phyloP scores from a whole-genome alignment of 2,797 vertebrate species.

The Gobio occitaniae region DNA sequence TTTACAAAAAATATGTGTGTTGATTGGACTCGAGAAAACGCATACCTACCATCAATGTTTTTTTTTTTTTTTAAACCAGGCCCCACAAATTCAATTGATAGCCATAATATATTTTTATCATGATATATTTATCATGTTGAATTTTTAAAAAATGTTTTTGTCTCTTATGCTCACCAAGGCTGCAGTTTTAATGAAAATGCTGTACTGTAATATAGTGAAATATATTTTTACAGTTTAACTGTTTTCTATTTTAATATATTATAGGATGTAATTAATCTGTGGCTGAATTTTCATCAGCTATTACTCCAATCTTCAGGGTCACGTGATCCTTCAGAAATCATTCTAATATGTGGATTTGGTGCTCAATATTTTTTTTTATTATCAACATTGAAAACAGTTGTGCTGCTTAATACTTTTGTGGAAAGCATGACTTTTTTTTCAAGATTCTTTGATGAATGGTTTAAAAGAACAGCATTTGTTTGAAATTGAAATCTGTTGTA shows the following conservation, averaged over 20 bases:
- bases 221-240: background rate
- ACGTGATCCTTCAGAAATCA: too few relatives aligned
- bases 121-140: background rate
- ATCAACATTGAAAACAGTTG: background rate
- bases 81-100: background rate
- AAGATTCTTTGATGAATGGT: background rate
- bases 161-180: background rate
- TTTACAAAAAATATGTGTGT: background rate
- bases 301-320: too few relatives aligned
- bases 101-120: background rate
- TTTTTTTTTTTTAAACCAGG: background rate
- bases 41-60: background rate
- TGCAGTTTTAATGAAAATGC: background rate
- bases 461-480: background rate
- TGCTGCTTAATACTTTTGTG: background rate
- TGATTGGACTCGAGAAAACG: background rate
- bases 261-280: too few relatives aligned
- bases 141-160: background rate
- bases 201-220: background rate
- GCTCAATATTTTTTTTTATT: background rate
- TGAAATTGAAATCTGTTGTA: background rate
- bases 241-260: background rate
- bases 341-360: too few relatives aligned
- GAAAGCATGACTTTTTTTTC: background rate
- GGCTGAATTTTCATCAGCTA: too few relatives aligned